Conservation (phyloP, 2,888 invertebrate genomes). For the Arenicola marina region DNA sequence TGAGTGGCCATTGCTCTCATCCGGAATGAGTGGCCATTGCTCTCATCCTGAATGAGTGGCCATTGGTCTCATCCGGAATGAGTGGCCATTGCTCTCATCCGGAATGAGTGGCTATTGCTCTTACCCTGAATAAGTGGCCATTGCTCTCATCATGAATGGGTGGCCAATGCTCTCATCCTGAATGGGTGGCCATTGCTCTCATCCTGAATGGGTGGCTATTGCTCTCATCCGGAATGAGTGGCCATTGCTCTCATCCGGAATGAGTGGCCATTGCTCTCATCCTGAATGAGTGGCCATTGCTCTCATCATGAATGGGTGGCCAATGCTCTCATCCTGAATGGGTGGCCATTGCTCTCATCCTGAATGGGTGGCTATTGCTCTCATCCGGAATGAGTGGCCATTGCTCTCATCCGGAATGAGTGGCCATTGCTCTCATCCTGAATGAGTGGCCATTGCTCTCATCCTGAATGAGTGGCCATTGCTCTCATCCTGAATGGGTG, state of each 20-base stretch:
- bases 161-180: too few species aligned
- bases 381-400: background rate
- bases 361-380: background rate
- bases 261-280: background rate
- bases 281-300: background rate
- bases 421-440: background rate
- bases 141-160: too few species aligned
- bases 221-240: background rate
- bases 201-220: background rate
- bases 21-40: too few species aligned
- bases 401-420: background rate
- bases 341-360: background rate
- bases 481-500: too few species aligned
- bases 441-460: background rate
- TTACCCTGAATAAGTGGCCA: too few species aligned
- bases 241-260: background rate
- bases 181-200: too few species aligned
- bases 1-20: too few species aligned
- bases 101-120: too few species aligned
- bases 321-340: background rate
- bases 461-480: too few species aligned
- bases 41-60: too few species aligned
- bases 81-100: too few species aligned
- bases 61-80: too few species aligned
- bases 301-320: background rate